Evolutionary conservation across 2,113 vertebrate species (phyloP).

Genomic region (Sceloporus undulatus): DNA sequence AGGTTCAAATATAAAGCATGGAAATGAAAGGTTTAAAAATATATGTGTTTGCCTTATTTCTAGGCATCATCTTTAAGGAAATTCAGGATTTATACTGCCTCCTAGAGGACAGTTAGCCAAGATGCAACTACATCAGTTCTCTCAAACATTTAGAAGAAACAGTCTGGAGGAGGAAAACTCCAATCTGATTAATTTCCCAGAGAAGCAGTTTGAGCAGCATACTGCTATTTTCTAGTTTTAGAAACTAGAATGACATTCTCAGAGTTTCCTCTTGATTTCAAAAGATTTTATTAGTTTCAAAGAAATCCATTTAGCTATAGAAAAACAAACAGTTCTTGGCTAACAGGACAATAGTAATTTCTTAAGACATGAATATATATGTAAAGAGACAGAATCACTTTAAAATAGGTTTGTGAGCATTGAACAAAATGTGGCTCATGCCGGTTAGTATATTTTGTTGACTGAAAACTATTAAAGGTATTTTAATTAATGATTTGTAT

Average conservation of each 20-base stretch:
- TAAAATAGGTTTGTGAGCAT: not conserved
- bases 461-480: not conserved
- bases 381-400: not conserved
- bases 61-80: not conserved
- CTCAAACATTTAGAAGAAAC: slow-evolving; percentile 8
- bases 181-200: not conserved
- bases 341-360: not conserved
- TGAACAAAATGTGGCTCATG: not conserved
- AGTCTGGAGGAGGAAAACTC: not conserved
- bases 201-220: not conserved
- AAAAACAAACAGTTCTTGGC: not conserved
- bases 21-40: not conserved
- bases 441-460: not conserved
- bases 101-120: slow-evolving; percentile 12
- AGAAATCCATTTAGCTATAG: not conserved
- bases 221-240: not conserved
- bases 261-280: not conserved
- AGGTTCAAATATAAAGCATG: not conserved
- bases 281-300: not conserved
- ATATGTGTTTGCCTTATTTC: not conserved
- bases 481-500: not conserved
- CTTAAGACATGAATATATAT: not conserved
- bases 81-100: slow-evolving; percentile 24
- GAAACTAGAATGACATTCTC: not conserved
- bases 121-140: not conserved